Base-by-base conservation (phyloP, 2,113 vertebrate species). In the Antechinus stuartii region DNA sequence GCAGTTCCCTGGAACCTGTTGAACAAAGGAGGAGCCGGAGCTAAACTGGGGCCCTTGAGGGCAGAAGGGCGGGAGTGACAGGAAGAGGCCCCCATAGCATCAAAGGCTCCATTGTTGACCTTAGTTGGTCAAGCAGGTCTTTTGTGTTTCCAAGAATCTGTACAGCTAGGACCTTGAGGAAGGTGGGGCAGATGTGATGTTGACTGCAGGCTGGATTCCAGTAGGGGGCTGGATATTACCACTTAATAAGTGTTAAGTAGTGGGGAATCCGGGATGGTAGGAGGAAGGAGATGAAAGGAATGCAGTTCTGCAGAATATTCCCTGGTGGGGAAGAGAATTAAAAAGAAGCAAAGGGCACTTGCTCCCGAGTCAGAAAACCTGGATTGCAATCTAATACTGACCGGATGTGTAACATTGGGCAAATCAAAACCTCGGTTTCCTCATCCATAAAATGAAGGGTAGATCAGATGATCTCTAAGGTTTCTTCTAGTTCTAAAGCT, bases 1-100 rank as follows among this genome's bases (percentile, higher is more conserved):
- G 96, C 96, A 96, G 55, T 95, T 97, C 61, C 92, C 49, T 91
- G 95, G 93, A 97, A 97, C 98, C 96, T 97, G 97, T 97, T 97
- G 96, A 97, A 54, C 0, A 95, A 98, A 93, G 98, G 97, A 97
- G 95, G 93, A 91, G 46, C 96, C 35, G 26, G 96, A 97, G 96
- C 95, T 96, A 93, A 95, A 92, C 93, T 91, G 49, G 90, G 91
- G 84, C 68, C 95, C 93, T 55, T 97, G 76, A 97, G 49, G 54
- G 91, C 61, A 19, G 54, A 56, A 92, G 35, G 68, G 54, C n/a
- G 16, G 95, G 46, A 26, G 47, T 52, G 93, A 90, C 61, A 96
- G 96, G 95, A 95, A 96, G 84, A 57, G 30, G 89, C 91, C 57
- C 89, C 84, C 50, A 56, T 90, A 56, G 91, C 92, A 57, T 97